phyloP scores from a whole-genome alignment of 2,113 vertebrate genomes.

The Ctenomys sociabilis region DNA sequence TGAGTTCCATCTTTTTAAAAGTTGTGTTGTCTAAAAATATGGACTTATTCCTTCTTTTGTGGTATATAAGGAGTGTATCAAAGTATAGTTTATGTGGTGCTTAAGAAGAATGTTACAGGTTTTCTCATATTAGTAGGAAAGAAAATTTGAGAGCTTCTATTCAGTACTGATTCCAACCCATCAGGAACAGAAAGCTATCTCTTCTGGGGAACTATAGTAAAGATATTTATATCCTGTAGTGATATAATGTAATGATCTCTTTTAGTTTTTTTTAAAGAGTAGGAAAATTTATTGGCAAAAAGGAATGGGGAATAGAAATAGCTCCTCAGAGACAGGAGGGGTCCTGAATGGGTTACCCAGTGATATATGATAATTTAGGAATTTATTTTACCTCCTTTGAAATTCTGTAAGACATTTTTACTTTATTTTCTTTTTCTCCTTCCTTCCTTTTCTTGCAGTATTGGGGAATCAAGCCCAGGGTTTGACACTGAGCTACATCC shows the following conservation, averaged over 20 bases:
- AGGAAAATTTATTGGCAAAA: neutral
- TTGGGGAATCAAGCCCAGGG: neutral
- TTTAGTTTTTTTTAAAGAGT: neutral
- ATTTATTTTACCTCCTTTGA: neutral
- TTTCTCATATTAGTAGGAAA: conserved; percentile 18
- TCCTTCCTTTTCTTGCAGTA: neutral
- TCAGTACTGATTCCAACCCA: neutral
- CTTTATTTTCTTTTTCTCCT: neutral
- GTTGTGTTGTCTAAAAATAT: neutral
- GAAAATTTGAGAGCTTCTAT: neutral
- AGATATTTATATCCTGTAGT: neutral
- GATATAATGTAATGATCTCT: neutral
- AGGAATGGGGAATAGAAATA: neutral
- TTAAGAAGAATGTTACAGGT: neutral
- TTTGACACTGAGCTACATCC: neutral
- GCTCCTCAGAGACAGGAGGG: neutral
- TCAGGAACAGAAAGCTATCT: neutral
- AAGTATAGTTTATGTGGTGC: conserved; percentile 3
- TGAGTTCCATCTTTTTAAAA: neutral
- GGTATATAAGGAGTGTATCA: conserved; percentile 30
- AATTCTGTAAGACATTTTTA: neutral
- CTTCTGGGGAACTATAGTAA: neutral
- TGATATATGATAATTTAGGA: neutral
- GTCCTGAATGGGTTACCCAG: neutral
- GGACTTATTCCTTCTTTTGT: conserved; percentile 43